These are phyloP conservation scores for Platycercus adscitus DNA, from an alignment of 2,113 vertebrate species.

Conservation along the genomic window DNA sequence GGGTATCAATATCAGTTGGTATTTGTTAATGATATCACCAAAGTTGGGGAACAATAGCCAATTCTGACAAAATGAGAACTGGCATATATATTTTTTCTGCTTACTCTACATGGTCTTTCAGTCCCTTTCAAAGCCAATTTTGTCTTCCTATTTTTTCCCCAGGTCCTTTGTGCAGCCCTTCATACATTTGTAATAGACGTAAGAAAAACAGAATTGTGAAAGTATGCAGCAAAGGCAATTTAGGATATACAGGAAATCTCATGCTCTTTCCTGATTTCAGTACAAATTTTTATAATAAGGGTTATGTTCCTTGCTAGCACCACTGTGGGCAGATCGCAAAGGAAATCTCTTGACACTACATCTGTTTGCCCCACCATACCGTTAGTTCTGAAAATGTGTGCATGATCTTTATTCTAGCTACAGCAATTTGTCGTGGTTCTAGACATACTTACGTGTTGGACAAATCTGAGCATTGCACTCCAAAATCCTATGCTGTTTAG, in stretches of 20 bases:
- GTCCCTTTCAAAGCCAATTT: neutral
- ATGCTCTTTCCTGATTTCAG: neutral
- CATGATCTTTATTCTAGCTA: neutral
- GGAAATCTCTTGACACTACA: neutral
- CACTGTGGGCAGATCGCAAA: neutral
- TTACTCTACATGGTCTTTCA: neutral
- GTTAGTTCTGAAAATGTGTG: neutral
- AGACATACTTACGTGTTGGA: neutral
- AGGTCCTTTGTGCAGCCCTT: neutral
- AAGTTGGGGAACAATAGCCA: neutral
- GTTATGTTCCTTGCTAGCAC: neutral
- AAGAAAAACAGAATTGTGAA: neutral
- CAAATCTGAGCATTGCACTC: neutral
- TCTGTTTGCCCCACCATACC: neutral
- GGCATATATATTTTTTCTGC: neutral
- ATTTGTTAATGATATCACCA: neutral
- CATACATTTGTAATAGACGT: neutral
- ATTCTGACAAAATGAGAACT: neutral
- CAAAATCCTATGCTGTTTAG: neutral
- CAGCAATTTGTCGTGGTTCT: neutral
- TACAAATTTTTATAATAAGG: neutral
- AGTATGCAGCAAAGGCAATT: rapidly evolving
- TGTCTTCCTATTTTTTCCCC: neutral
- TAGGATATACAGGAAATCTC: neutral
- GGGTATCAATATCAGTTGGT: neutral